Conservation (phyloP, 2,888 invertebrate genomes). For the Punctoribates punctum region DNA sequence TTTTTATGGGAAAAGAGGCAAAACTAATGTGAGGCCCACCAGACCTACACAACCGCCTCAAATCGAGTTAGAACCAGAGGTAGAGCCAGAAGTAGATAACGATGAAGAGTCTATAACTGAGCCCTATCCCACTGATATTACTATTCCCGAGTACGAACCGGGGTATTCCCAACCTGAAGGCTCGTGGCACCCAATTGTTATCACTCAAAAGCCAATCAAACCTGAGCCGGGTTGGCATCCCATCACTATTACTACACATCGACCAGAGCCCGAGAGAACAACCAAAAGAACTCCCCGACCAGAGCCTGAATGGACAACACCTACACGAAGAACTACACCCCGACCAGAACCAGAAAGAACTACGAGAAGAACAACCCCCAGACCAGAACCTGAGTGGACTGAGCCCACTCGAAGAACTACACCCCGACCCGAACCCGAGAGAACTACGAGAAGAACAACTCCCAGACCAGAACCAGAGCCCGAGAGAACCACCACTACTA, state of each 20-base stretch:
- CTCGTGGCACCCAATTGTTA: too few relatives aligned
- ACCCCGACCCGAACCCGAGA: background rate
- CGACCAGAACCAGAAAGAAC: background rate
- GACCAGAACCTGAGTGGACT: background rate
- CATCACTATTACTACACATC: background rate
- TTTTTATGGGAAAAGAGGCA: background rate
- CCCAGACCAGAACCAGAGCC: background rate
- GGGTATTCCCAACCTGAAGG: too few relatives aligned
- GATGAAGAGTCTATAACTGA: too few relatives aligned
- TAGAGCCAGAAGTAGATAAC: background rate
- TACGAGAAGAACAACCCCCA: background rate
- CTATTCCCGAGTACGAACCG: too few relatives aligned
- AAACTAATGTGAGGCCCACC: background rate
- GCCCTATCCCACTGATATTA: too few relatives aligned
- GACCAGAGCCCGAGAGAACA: background rate
- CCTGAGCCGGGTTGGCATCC: background rate
- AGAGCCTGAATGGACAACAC: background rate
- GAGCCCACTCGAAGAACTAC: background rate
- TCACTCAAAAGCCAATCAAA: too few relatives aligned
- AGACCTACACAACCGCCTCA: background rate
- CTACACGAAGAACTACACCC: background rate
- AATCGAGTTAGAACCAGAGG: background rate
- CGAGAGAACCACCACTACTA: background rate
- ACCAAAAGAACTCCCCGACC: background rate
- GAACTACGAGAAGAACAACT: background rate